Conservation (phyloP, 2,113 vertebrate genomes). For the Crotalus viridis region DNA sequence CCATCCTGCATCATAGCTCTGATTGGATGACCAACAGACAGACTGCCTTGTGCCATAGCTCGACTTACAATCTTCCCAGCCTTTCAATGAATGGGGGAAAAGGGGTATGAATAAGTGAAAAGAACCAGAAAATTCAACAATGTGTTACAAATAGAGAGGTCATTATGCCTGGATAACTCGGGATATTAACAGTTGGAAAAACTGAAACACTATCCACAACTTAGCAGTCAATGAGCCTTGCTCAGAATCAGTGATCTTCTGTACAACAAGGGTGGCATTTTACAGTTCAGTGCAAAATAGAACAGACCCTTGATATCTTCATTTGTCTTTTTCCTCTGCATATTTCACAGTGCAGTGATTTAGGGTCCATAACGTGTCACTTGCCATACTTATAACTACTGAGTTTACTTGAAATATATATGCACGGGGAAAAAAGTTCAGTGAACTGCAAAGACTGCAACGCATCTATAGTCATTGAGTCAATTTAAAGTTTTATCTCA, state of each 20-base stretch:
- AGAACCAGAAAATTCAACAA: slow-evolving; percentile 85
- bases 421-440: slow-evolving; percentile 69
- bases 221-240: slow-evolving; percentile 75
- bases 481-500: slow-evolving; percentile 65
- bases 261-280: slow-evolving; percentile 75
- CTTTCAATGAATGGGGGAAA: slow-evolving; percentile 63
- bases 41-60: slow-evolving; percentile 59
- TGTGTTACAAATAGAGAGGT: slow-evolving; percentile 80
- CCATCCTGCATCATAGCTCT: not conserved
- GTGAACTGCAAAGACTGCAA: slow-evolving; percentile 74
- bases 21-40: slow-evolving; percentile 60
- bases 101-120: slow-evolving; percentile 77
- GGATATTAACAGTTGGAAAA: slow-evolving; percentile 77
- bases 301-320: slow-evolving; percentile 77
- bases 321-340: slow-evolving; percentile 77
- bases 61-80: slow-evolving; percentile 68
- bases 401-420: slow-evolving; percentile 75
- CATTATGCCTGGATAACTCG: slow-evolving; percentile 80
- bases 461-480: slow-evolving; percentile 60
- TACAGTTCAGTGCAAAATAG: slow-evolving; percentile 78
- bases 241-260: slow-evolving; percentile 76
- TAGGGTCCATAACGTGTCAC: slow-evolving; percentile 79
- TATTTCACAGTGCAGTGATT: slow-evolving; percentile 78
- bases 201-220: slow-evolving; percentile 78
- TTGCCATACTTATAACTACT: slow-evolving; percentile 70